phyloP scores from a whole-genome alignment of 2,797 vertebrate species.

The Aulostomus chinensis region DNA sequence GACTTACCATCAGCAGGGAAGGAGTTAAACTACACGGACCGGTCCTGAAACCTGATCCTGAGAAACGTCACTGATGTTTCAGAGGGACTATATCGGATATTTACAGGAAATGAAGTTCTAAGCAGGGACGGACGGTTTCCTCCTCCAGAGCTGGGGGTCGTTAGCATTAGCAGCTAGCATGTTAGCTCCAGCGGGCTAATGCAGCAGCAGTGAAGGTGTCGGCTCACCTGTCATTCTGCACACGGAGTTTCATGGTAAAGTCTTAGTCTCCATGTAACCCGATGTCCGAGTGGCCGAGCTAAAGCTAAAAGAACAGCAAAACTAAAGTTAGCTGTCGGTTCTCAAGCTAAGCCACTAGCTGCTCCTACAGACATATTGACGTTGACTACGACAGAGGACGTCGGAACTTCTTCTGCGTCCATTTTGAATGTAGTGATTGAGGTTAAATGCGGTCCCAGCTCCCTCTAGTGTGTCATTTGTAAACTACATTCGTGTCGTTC shows the following conservation, averaged over 20 bases:
- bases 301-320: conserved; percentile 54
- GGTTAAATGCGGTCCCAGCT: not conserved
- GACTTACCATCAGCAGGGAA: too few relatives aligned
- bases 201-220: not conserved
- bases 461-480: not conserved
- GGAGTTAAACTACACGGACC: too few relatives aligned
- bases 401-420: conserved; percentile 36
- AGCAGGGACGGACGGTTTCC: too few relatives aligned
- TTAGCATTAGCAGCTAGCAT: conserved; percentile 52
- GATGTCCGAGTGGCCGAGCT: conserved; percentile 10
- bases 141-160: not conserved
- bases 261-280: conserved; percentile 65
- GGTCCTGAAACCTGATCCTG: too few relatives aligned
- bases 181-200: conserved; percentile 10
- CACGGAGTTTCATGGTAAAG: conserved; percentile 80
- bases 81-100: too few relatives aligned
- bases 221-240: conserved; percentile 82
- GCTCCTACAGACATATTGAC: conserved; percentile 56
- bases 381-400: conserved; percentile 48
- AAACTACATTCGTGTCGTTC: not conserved
- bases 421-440: not conserved
- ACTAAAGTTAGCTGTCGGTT: conserved; percentile 36
- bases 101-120: too few relatives aligned
- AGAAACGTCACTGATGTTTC: too few relatives aligned
- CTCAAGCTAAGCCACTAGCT: conserved; percentile 48